These are phyloP conservation scores for Alexandromys oeconomus DNA, from an alignment of 2,797 vertebrate species.

Conservation along the genomic window DNA sequence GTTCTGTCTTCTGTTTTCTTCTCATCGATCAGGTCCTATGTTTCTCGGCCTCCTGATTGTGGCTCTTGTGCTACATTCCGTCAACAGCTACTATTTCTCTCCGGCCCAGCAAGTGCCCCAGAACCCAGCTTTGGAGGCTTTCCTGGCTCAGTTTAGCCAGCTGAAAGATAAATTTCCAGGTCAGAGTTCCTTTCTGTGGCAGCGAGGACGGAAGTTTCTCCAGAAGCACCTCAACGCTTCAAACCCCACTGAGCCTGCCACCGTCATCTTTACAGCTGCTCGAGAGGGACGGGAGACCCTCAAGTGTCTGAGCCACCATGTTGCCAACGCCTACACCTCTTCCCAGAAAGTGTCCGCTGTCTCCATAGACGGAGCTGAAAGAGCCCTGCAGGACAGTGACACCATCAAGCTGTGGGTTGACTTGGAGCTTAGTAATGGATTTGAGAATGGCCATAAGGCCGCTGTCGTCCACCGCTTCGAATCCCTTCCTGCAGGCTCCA, in stretches of 20 bases:
- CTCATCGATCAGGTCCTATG: slow-evolving; percentile 62
- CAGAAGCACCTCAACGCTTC: slow-evolving; percentile 91
- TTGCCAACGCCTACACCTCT: slow-evolving; percentile 90
- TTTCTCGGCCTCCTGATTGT: not conserved
- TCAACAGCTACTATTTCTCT: slow-evolving; percentile 79
- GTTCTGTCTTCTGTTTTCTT: not conserved
- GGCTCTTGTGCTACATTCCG: not conserved
- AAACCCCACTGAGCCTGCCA: slow-evolving; percentile 91
- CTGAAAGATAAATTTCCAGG: slow-evolving; percentile 89
- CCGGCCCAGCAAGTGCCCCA: slow-evolving; percentile 49
- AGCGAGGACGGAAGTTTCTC: slow-evolving; percentile 90
- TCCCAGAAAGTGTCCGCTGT: slow-evolving; percentile 88
- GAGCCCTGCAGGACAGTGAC: slow-evolving; percentile 88
- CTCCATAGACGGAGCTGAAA: slow-evolving; percentile 88
- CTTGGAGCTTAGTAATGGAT: slow-evolving; percentile 89
- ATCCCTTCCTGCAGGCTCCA: slow-evolving; percentile 92
- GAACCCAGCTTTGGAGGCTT: slow-evolving; percentile 82
- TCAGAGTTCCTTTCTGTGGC: slow-evolving; percentile 92
- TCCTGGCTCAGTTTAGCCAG: slow-evolving; percentile 87
- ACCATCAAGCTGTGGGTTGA: slow-evolving; percentile 93
- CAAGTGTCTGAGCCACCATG: slow-evolving; percentile 89
- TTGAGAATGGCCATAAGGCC: slow-evolving; percentile 88
- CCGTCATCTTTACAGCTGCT: slow-evolving; percentile 92
- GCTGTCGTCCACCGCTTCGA: slow-evolving; percentile 94
- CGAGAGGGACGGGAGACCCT: slow-evolving; percentile 89